These are phyloP conservation scores for Willowsia nigromaculata DNA, from an alignment of 2,888 invertebrate genomes.

Conservation along the genomic window DNA sequence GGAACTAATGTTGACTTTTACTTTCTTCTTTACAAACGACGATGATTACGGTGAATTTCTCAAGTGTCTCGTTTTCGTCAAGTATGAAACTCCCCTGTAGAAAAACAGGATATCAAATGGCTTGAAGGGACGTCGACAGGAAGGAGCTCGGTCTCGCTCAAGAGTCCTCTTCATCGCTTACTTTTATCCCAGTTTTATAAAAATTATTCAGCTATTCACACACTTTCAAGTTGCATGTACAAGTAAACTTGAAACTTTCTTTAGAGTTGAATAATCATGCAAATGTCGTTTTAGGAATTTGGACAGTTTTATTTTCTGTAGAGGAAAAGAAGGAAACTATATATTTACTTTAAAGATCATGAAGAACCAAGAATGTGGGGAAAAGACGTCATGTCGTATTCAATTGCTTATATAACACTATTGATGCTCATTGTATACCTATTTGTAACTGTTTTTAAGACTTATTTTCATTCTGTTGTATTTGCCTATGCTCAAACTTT, in stretches of 20 bases:
- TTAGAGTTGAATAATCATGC: slow-evolving; percentile 24
- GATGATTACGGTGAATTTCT: slow-evolving; percentile 12
- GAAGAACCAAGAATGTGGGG: not conserved
- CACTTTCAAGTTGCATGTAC: not conserved
- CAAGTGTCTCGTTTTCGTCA: slow-evolving; percentile 26
- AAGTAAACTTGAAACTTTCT: not conserved
- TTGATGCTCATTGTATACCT: no score
- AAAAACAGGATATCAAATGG: not conserved
- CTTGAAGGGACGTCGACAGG: not conserved
- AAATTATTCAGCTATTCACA: not conserved
- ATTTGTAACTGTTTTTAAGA: no score
- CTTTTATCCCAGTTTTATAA: not conserved
- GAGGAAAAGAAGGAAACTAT: not conserved
- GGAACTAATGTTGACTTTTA: slow-evolving; percentile 1
- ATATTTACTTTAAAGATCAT: not conserved
- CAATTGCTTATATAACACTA: no score
- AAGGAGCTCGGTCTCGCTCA: not conserved
- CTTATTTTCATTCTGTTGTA: no score
- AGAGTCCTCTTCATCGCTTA: not conserved
- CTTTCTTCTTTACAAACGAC: not conserved
- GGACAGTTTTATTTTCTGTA: not conserved
- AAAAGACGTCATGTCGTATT: no score
- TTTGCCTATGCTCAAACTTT: no score
- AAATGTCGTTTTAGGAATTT: not conserved
- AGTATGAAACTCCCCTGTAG: not conserved